Evolutionary conservation across 2,888 invertebrate species (phyloP), one percentile per base, ranked within the genome.

Genomic region (Ganaspis brasiliensis): DNA sequence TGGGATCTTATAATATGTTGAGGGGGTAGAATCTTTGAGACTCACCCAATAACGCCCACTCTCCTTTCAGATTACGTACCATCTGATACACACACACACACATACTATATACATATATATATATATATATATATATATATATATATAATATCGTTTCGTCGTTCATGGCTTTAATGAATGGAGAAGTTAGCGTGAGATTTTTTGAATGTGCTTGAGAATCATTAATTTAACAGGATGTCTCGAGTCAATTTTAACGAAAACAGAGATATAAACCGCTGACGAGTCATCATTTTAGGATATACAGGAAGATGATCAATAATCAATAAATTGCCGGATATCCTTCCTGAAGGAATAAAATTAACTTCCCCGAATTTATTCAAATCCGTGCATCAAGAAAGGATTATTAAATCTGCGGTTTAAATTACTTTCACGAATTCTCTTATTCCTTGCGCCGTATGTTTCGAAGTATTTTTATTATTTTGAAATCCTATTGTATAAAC

Each of bases 11-110:
- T n/a, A n/a, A n/a, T 63, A 19, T 63, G 10, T 16, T 26, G 14
- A 67, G 24, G 45, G 67, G 21, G 67, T 67, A 40, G 45, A 40
- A 67, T 67, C 40, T 45, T 56, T 37, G 40, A 63, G 35, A 63
- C 37, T 63, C 63, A 63, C 63, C 63, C 63, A 63, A 63, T 63
- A 40, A 67, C 67, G 40, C 67, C 67, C n/a, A 26, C 67, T 40
- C 24, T 67, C 67, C 40, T 67, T 67, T 45, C 67, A 24, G n/a
- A 67, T 67, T 45, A 40, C 21, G 67, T 40, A 40, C 40, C 63
- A 63, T 21, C 63, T 63, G 40, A 31, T 57, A 57, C 24, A 26
- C 31, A 57, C 57, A n/a, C n/a, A n/a, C n/a, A n/a, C n/a, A n/a
- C n/a, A n/a, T n/a, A n/a, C n/a, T n/a, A n/a, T n/a, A n/a, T n/a